A percentile compares a stretch with the other conserved stretches of the same genome.
These are phyloP conservation scores for Australoheros facetus DNA, from an alignment of 2,797 vertebrate genomes.

Conservation along the genomic window DNA sequence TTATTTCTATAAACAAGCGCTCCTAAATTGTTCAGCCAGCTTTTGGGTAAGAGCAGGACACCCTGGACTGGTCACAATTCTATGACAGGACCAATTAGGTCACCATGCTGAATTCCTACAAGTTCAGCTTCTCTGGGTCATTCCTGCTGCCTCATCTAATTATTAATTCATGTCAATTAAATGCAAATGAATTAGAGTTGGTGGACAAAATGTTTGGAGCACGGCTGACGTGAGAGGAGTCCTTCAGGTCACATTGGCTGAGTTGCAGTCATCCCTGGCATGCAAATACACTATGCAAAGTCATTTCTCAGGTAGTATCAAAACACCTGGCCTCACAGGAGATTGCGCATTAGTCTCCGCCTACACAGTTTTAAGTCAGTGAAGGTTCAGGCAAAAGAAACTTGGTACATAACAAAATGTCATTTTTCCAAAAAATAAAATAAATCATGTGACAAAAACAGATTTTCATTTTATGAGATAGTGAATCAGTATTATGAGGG, in stretches of 20 bases:
- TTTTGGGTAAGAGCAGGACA: conserved; percentile 52
- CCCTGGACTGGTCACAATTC: background rate
- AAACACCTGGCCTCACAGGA: background rate
- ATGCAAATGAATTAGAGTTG: background rate
- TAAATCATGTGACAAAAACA: background rate
- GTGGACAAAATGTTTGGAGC: background rate
- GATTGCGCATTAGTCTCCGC: background rate
- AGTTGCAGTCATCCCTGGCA: conserved; percentile 33
- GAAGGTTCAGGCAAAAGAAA: background rate
- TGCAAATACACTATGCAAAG: conserved; percentile 81
- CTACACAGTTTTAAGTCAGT: too few relatives aligned
- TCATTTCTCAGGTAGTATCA: conserved; percentile 20
- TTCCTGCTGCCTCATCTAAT: background rate
- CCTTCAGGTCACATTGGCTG: background rate
- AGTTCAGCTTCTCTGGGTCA: background rate
- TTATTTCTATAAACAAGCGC: conserved; percentile 66
- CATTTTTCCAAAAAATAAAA: background rate
- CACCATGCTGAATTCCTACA: background rate
- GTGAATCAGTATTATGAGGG: background rate
- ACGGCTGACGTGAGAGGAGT: conserved; percentile 6
- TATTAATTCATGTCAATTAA: background rate
- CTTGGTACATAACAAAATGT: background rate
- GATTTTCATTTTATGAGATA: background rate
- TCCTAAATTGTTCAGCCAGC: conserved; percentile 57
- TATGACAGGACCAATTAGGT: background rate